phyloP scores from a whole-genome alignment of 2,113 vertebrate species.

The Puma concolor region DNA sequence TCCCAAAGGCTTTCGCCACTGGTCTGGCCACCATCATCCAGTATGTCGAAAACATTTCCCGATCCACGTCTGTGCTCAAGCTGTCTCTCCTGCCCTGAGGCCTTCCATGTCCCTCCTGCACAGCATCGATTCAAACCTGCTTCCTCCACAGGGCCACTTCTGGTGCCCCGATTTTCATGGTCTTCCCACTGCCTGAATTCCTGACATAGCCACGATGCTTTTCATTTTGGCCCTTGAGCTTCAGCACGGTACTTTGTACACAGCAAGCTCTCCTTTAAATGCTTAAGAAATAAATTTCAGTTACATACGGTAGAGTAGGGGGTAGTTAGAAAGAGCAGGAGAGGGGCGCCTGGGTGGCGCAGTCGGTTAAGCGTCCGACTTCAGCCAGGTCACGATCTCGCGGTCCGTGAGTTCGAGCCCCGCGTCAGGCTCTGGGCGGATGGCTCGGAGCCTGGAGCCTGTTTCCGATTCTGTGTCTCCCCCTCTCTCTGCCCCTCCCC shows the following conservation, averaged over 20 bases:
- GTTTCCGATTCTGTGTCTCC: no score
- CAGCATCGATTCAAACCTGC: neutral
- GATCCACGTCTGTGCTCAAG: neutral
- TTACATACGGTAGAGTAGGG: neutral
- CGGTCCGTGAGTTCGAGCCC: no score
- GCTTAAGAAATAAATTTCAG: neutral
- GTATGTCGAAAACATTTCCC: neutral
- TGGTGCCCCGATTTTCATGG: rapidly evolving
- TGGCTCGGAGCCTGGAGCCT: no score
- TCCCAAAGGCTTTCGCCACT: neutral
- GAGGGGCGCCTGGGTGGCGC: no score
- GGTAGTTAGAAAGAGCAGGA: neutral
- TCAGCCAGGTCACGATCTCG: no score
- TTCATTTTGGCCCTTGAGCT: neutral
- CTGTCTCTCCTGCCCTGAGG: no score
- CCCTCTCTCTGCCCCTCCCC: no score
- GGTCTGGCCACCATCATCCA: neutral
- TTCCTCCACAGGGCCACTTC: neutral
- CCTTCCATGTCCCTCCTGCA: neutral
- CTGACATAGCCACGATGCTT: rapidly evolving
- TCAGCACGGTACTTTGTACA: neutral
- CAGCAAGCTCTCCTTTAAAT: neutral
- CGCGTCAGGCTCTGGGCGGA: no score
- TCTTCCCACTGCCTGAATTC: neutral
- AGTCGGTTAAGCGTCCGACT: no score